These are phyloP conservation scores for Drosophila malerkotliana DNA, from an alignment of 1,140 invertebrate species.

Conservation along the genomic window DNA sequence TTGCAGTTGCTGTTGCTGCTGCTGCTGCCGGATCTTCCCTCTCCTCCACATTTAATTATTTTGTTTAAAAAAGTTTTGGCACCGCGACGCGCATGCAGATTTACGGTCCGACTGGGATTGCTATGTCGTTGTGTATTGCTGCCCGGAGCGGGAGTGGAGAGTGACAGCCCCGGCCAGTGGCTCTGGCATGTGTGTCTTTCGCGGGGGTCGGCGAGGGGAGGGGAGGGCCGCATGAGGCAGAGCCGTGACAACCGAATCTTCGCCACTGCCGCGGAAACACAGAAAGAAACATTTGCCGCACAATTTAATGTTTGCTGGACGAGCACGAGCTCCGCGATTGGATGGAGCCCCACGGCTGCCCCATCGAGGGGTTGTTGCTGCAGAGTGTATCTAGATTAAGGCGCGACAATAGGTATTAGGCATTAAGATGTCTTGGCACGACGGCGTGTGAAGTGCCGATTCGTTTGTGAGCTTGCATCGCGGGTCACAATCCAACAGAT, in stretches of 20 bases:
- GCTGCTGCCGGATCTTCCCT: conserved; percentile 18
- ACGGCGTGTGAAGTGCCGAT: conserved; percentile 73
- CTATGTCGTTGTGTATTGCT: conserved; percentile 16
- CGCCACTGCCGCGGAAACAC: conserved; percentile 15
- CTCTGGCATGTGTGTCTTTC: conserved; percentile 39
- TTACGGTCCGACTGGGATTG: conserved; percentile 58
- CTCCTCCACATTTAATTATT: conserved; percentile 79
- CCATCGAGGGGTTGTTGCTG: conserved; percentile 51
- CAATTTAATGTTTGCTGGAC: conserved; percentile 67
- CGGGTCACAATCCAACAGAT: conserved; percentile 32
- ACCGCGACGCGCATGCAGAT: conserved; percentile 80
- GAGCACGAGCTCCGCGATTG: conserved; percentile 63
- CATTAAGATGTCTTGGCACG: conserved; percentile 77
- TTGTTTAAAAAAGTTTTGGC: conserved; percentile 83
- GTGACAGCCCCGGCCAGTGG: conserved; percentile 71
- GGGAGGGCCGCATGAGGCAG: conserved; percentile 13
- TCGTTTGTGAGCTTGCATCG: conserved; percentile 30
- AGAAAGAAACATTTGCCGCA: conserved; percentile 62
- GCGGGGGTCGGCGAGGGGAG: not conserved
- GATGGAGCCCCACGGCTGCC: conserved; percentile 9
- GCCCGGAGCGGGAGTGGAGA: conserved; percentile 51
- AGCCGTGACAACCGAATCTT: conserved; percentile 57
- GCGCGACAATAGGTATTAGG: conserved; percentile 79
- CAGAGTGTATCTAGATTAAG: conserved; percentile 83
- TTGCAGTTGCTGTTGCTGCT: not conserved